Evolutionary conservation across 92 coral and sea anemone species (phyloP).

Genomic region (Muricea muricata): DNA sequence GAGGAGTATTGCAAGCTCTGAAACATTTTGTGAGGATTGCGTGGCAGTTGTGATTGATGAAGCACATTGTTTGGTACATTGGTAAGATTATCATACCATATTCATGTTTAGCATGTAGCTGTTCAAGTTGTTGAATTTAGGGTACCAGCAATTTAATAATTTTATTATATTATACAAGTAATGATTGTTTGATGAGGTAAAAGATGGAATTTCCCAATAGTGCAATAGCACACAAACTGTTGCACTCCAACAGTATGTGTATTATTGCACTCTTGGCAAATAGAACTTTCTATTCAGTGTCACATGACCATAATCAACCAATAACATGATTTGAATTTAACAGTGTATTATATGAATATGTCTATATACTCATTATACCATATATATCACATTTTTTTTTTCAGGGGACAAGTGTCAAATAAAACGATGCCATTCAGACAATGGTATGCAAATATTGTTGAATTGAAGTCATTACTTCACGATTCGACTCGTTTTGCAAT

Average conservation of each 20-base stretch:
- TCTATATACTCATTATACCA: not conserved
- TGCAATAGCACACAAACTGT: not conserved
- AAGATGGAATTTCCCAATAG: too few relatives aligned
- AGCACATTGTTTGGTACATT: conserved; percentile 1
- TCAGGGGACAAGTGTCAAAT: not conserved
- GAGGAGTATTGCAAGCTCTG: not conserved
- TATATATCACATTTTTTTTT: not conserved
- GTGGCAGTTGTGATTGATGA: not conserved
- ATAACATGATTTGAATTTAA: too few relatives aligned
- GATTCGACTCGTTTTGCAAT: not conserved
- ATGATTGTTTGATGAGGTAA: too few relatives aligned
- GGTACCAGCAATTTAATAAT: not conserved
- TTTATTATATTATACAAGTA: not conserved
- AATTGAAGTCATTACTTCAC: not conserved
- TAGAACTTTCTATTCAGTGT: too few relatives aligned
- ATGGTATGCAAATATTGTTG: conserved; percentile 16
- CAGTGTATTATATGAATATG: not conserved
- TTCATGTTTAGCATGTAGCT: not conserved
- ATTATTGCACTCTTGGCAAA: too few relatives aligned
- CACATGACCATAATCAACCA: too few relatives aligned
- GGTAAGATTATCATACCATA: not conserved
- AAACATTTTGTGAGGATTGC: not conserved
- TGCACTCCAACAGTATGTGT: too few relatives aligned
- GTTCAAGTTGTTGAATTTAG: too few relatives aligned
- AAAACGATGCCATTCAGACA: not conserved